phyloP scores from a whole-genome alignment of 2,888 invertebrate genomes.

The Bellardia bayeri region DNA sequence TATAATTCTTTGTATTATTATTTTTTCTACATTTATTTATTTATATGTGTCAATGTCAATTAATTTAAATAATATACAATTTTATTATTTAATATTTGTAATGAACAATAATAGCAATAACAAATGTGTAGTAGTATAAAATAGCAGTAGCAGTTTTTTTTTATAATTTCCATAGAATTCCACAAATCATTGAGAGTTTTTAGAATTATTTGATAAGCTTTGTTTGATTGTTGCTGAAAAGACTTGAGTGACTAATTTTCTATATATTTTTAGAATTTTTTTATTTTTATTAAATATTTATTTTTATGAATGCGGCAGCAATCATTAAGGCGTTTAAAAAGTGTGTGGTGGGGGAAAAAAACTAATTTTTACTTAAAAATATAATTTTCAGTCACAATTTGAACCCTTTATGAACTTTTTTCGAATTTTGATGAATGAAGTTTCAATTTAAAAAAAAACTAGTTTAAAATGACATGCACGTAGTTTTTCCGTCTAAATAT shows the following conservation, averaged over 20 bases:
- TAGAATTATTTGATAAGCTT: slow-evolving; percentile 56
- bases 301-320: no score
- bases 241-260: slow-evolving; percentile 27
- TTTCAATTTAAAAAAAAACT: background rate
- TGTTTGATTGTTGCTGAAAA: background rate
- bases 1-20: background rate
- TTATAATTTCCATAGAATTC: slow-evolving; percentile 26
- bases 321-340: no score
- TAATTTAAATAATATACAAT: slow-evolving; percentile 50
- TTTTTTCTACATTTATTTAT: slow-evolving; percentile 27
- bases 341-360: no score
- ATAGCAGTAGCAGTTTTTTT: slow-evolving; percentile 35
- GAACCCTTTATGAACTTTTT: background rate
- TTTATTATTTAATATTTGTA: slow-evolving; percentile 47
- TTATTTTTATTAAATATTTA: background rate
- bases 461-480: background rate
- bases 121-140: slow-evolving; percentile 12
- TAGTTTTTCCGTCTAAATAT: background rate
- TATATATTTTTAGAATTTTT: slow-evolving; percentile 31
- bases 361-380: no score
- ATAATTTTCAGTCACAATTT: no score
- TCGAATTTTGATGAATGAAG: background rate
- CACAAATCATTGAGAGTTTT: slow-evolving; percentile 39
- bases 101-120: slow-evolving; percentile 35
- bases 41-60: slow-evolving; percentile 69